These are phyloP conservation scores for Oligia fasciuncula DNA, from an alignment of 2,888 invertebrate genomes.

Conservation along the genomic window DNA sequence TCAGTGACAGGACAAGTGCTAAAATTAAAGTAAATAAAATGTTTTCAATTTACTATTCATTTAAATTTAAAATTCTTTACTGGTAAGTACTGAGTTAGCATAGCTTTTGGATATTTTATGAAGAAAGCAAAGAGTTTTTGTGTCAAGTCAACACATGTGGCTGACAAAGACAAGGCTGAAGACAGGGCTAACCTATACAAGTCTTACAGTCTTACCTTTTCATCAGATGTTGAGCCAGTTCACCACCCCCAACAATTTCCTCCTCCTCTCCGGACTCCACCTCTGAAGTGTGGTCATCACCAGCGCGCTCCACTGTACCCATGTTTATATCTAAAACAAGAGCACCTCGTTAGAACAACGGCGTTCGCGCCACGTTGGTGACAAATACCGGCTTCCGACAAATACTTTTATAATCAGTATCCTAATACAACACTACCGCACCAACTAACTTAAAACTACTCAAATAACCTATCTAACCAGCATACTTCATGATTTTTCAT, in stretches of 20 bases:
- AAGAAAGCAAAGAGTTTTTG: conserved; percentile 3
- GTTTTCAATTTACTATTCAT: neutral
- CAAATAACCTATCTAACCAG: conserved; percentile 42
- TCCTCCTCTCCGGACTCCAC: conserved; percentile 92
- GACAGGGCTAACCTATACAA: conserved; percentile 64
- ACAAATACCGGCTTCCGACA: conserved; percentile 74
- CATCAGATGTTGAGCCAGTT: conserved; percentile 84
- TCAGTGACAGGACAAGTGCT: conserved; percentile 1
- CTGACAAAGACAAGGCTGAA: conserved; percentile 16
- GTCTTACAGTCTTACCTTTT: conserved; percentile 78
- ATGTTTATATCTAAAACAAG: conserved; percentile 87
- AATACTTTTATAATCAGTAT: conserved; percentile 52
- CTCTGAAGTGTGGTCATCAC: conserved; percentile 91
- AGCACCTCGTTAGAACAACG: conserved; percentile 64
- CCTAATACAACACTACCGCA: conserved; percentile 45
- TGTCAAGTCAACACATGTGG: conserved; percentile 36
- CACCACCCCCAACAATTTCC: conserved; percentile 89
- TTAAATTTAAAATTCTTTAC: neutral
- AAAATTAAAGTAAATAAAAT: neutral
- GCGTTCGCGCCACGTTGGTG: conserved; percentile 85
- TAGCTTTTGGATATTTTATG: neutral
- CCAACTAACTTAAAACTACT: conserved; percentile 52
- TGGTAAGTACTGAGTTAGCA: neutral
- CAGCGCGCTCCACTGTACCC: conserved; percentile 92
- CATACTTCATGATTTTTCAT: conserved; percentile 66